Conservation (phyloP, 1,140 invertebrate genomes). For the Tetranychus cinnabarinus region DNA sequence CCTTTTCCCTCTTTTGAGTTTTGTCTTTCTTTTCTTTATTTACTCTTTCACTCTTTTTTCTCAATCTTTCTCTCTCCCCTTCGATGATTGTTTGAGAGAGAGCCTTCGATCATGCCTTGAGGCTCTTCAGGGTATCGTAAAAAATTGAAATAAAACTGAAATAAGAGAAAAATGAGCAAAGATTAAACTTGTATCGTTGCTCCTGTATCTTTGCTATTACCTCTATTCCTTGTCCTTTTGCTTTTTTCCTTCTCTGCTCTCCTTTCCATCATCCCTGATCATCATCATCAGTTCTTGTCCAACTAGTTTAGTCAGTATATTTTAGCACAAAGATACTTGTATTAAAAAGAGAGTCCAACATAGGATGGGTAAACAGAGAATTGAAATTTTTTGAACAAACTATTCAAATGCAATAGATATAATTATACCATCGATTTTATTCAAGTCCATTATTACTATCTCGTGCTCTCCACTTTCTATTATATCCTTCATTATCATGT, state of each 20-base stretch:
- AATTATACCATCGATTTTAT: no score
- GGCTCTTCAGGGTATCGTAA: neutral
- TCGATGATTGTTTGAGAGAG: no score
- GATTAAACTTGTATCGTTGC: constrained; percentile 1
- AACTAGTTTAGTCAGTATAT: no score
- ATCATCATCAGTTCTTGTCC: neutral
- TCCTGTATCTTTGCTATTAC: neutral
- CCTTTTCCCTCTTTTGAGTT: neutral
- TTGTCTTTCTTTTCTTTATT: neutral
- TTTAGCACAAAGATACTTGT: neutral
- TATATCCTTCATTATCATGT: no score
- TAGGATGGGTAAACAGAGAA: no score
- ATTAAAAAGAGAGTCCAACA: neutral
- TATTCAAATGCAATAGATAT: no score
- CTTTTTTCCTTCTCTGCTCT: constrained; percentile 4
- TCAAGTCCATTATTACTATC: no score
- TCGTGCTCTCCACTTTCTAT: no score
- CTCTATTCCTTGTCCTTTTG: neutral
- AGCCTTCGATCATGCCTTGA: no score
- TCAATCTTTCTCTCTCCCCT: neutral
- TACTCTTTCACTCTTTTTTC: neutral
- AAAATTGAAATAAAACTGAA: neutral
- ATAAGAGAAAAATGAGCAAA: neutral
- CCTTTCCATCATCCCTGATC: constrained; percentile 6
- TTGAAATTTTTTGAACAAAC: no score